Evolutionary conservation across 2,888 invertebrate genomes (phyloP), one percentile per base, ranked within the genome.

Genomic region (Drosophila nr. perissopoda): DNA sequence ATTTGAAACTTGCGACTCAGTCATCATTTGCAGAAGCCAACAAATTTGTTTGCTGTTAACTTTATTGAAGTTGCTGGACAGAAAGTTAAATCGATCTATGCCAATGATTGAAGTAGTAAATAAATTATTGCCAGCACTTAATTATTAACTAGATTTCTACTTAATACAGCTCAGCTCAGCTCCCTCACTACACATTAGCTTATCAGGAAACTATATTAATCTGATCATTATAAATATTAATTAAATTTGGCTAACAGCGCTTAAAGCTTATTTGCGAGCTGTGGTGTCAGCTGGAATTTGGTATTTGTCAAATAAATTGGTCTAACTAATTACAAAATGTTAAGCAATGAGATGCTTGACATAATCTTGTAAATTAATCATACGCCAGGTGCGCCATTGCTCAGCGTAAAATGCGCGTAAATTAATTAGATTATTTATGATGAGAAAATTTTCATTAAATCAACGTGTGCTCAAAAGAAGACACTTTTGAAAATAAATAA

Each of bases 341-440:
- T 46, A n/a, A 46, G 21, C 11, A 25, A 18, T 7, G 7, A 33
- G 36, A 48, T 38, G 59, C 42, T 40, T 40, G 60, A 51, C 77
- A 46, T 63, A 66, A 57, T 75, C 64, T 46, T 46, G 48, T 40
- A 70, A 59, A 89, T 85, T 85, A 89, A 89, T 89, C 87, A 85
- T 83, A 82, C 75, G 84, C 80, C 89, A 88, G 84, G 84, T 88
- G 86, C 51, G 58, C 52, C 54, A 53, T 21, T 52, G 48, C 18
- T 16, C 51, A 48, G 29, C 51, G 25, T 25, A 67, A 65, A 77
- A 38, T 61, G 69, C 52, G 74, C 67, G 67, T 54, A 75, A 79
- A 84, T 84, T 85, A 89, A 85, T 85, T 85, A 82, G 79, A 75
- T 84, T 84, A 79, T 88, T 84, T 81, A 76, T 81, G 72, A 79